A percentile compares a stretch with the other conserved stretches of the same genome.
These are phyloP conservation scores for Chloroceryle inda DNA, from an alignment of 2,797 vertebrate genomes.

Conservation along the genomic window DNA sequence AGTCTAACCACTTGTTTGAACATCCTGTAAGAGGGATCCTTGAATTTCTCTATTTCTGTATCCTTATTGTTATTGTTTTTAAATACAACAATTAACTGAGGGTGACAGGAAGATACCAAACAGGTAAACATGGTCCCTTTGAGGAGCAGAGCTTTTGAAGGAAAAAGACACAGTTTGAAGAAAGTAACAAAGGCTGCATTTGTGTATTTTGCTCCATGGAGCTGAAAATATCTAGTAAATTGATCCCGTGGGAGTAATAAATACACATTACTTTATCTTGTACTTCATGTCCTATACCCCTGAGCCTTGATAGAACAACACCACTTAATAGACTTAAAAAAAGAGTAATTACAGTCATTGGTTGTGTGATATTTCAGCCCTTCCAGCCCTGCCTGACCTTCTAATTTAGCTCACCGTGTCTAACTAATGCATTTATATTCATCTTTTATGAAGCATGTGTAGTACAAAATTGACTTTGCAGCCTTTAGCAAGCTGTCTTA, in stretches of 20 bases:
- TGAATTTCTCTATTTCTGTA: neutral
- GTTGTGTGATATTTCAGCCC: conserved; percentile 87
- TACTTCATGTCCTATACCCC: conserved; percentile 88
- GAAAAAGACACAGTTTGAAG: conserved; percentile 74
- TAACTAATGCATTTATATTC: conserved; percentile 87
- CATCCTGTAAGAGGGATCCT: neutral
- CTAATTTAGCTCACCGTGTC: conserved; percentile 87
- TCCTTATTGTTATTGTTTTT: neutral
- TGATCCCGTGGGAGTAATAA: conserved; percentile 91
- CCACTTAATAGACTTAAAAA: conserved; percentile 90
- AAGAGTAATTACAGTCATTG: conserved; percentile 90
- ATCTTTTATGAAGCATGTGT: conserved; percentile 86
- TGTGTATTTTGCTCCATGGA: conserved; percentile 85
- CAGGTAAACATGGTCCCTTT: conserved; percentile 11
- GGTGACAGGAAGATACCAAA: neutral
- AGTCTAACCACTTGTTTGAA: conserved; percentile 48
- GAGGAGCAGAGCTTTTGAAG: conserved; percentile 60
- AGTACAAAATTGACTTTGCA: conserved; percentile 79
- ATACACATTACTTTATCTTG: conserved; percentile 92
- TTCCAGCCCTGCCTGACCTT: conserved; percentile 88
- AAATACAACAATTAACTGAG: neutral
- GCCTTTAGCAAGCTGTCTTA: conserved; percentile 78
- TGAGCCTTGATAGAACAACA: conserved; percentile 87
- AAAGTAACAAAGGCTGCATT: conserved; percentile 84
- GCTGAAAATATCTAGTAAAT: conserved; percentile 89